Evolutionary conservation across 2,888 invertebrate genomes (phyloP).

Genomic region (Glaucopsyche alexis): DNA sequence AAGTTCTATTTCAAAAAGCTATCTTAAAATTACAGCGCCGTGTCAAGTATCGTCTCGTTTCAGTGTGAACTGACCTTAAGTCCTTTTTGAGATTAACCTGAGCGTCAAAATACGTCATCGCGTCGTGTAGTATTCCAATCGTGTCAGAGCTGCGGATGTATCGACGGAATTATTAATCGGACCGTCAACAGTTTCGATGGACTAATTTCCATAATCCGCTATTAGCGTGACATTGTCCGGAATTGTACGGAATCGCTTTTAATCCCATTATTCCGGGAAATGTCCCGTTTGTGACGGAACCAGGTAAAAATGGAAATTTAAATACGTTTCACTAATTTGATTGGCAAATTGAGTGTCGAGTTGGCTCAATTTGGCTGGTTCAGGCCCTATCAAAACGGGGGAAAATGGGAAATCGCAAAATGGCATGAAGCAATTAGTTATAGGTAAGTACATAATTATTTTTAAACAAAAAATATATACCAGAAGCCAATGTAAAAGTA

Average conservation of each 20-base stretch:
- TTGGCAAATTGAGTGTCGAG: background rate
- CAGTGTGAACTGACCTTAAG: no score
- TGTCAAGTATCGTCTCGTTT: no score
- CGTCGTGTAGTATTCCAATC: background rate
- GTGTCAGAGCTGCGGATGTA: background rate
- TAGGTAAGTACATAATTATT: no score
- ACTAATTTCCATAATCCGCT: slow-evolving; percentile 27
- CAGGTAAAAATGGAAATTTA: slow-evolving; percentile 9
- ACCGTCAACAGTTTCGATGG: slow-evolving; percentile 22
- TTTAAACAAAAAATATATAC: no score
- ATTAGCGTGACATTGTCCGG: background rate
- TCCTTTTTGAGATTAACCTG: no score
- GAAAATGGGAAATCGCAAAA: background rate
- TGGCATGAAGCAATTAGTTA: no score
- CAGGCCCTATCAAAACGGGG: background rate
- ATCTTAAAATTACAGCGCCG: no score
- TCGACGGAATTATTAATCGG: slow-evolving; percentile 21
- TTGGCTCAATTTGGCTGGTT: background rate
- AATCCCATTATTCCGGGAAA: slow-evolving; percentile 22
- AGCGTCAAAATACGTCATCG: no score
- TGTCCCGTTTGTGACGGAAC: background rate
- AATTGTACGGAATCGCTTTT: slow-evolving; percentile 2
- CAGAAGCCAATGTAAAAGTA: no score
- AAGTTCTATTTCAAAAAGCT: no score
- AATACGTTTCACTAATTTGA: slow-evolving; percentile 1